Conservation (phyloP, 53 echinoderm and acorn worm species). For the Crossaster papposus region DNA sequence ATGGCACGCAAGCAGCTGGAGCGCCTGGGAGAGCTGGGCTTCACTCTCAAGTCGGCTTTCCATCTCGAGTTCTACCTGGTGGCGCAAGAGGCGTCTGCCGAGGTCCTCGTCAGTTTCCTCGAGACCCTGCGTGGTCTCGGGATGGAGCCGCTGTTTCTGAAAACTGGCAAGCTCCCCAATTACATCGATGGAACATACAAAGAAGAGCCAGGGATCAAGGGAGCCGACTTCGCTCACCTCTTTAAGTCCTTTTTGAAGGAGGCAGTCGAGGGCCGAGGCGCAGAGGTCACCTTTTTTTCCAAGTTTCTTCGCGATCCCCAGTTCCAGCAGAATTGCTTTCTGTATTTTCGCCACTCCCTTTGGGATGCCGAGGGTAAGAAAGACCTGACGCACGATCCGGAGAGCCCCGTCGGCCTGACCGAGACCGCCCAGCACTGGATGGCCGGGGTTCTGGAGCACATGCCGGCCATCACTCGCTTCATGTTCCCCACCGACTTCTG, state of each 20-base stretch:
- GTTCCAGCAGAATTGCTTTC: constrained; percentile 11
- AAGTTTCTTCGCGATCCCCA: constrained; percentile 65
- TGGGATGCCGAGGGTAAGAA: constrained; percentile 68
- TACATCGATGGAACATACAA: constrained; percentile 67
- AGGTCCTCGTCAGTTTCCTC: constrained; percentile 1
- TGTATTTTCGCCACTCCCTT: constrained; percentile 73
- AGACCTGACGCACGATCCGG: constrained; percentile 52
- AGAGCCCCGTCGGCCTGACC: constrained; percentile 60
- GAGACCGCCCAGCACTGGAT: constrained; percentile 71
- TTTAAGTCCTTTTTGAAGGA: constrained; percentile 79
- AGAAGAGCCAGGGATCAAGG: constrained; percentile 70
- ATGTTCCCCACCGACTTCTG: constrained; percentile 70
- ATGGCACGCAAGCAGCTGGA: constrained; percentile 74
- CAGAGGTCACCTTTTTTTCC: constrained; percentile 65
- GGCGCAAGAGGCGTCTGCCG: neutral
- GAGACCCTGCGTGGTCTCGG: neutral
- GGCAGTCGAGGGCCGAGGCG: constrained; percentile 55
- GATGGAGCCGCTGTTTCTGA: constrained; percentile 1
- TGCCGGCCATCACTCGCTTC: constrained; percentile 61
- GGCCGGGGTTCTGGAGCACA: constrained; percentile 73
- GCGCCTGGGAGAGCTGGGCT: constrained; percentile 69
- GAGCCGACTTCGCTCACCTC: constrained; percentile 72
- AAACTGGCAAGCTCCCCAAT: neutral
- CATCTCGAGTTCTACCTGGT: constrained; percentile 85
- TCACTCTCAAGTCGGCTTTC: constrained; percentile 81